A percentile compares a stretch with the other conserved stretches of the same genome.
Evolutionary conservation across 2,888 invertebrate species (phyloP).

Genomic region (Carcina quercana): DNA sequence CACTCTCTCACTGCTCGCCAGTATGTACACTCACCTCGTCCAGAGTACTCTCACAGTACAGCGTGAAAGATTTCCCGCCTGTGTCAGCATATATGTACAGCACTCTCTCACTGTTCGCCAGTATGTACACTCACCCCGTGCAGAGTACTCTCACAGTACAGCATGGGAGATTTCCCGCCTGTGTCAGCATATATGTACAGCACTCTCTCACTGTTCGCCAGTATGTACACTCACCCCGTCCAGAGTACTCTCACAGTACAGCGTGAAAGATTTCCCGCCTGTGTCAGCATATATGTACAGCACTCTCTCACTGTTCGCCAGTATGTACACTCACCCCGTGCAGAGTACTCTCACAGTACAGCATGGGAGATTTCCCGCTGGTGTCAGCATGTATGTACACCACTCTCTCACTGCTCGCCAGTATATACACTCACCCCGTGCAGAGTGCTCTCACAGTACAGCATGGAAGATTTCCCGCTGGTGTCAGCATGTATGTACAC

Average conservation of each 20-base stretch:
- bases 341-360: conserved; percentile 48
- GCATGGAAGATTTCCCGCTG: conserved; percentile 18
- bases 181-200: conserved; percentile 34
- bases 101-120: too few species aligned
- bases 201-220: conserved; percentile 78
- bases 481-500: conserved; percentile 34
- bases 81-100: too few species aligned
- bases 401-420: conserved; percentile 78
- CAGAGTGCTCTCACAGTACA: conserved; percentile 48
- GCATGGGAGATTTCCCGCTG: conserved; percentile 18
- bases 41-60: too few species aligned
- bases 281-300: too few species aligned
- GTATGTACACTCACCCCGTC: too few species aligned
- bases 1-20: conserved; percentile 78
- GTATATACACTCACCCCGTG: conserved; percentile 76
- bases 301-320: too few species aligned
- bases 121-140: conserved; percentile 60
- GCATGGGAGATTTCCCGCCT: conserved; percentile 18
- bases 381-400: conserved; percentile 34
- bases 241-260: too few species aligned
- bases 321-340: conserved; percentile 60
- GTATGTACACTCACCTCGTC: too few species aligned
- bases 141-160: conserved; percentile 48
- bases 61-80: too few species aligned
- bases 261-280: too few species aligned